Conservation (phyloP, 2,888 invertebrate genomes). For the Autographa gamma region DNA sequence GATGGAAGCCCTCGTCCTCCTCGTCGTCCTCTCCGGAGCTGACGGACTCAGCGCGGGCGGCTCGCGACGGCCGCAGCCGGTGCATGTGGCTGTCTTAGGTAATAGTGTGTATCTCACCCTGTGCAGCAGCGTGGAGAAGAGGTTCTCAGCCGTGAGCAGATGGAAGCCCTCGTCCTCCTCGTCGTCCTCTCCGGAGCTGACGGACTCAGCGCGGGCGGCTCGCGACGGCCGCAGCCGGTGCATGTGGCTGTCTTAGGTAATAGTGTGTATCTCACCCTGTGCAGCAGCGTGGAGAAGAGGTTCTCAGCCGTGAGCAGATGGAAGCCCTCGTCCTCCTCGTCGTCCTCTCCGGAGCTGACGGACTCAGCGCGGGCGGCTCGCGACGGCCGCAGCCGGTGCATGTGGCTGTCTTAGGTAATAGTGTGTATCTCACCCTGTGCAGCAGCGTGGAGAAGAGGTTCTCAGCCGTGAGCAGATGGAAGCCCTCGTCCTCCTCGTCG, state of each 20-base stretch:
- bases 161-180: slow-evolving; percentile 97
- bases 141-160: slow-evolving; percentile 96
- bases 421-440: no score
- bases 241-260: slow-evolving; percentile 90
- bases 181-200: slow-evolving; percentile 96
- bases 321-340: slow-evolving; percentile 96
- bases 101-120: no score
- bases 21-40: slow-evolving; percentile 97
- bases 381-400: slow-evolving; percentile 92
- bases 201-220: slow-evolving; percentile 93
- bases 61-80: slow-evolving; percentile 91
- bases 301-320: slow-evolving; percentile 97
- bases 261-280: no score
- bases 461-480: slow-evolving; percentile 97
- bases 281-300: slow-evolving; percentile 95
- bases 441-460: slow-evolving; percentile 96
- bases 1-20: slow-evolving; percentile 96
- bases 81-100: slow-evolving; percentile 91
- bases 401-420: slow-evolving; percentile 90
- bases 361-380: slow-evolving; percentile 94
- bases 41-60: slow-evolving; percentile 94
- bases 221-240: slow-evolving; percentile 92
- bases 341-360: slow-evolving; percentile 95
- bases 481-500: slow-evolving; percentile 96
- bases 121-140: slow-evolving; percentile 95